These are phyloP conservation scores for Acheta domesticus DNA, from an alignment of 2,888 invertebrate species.

Conservation along the genomic window DNA sequence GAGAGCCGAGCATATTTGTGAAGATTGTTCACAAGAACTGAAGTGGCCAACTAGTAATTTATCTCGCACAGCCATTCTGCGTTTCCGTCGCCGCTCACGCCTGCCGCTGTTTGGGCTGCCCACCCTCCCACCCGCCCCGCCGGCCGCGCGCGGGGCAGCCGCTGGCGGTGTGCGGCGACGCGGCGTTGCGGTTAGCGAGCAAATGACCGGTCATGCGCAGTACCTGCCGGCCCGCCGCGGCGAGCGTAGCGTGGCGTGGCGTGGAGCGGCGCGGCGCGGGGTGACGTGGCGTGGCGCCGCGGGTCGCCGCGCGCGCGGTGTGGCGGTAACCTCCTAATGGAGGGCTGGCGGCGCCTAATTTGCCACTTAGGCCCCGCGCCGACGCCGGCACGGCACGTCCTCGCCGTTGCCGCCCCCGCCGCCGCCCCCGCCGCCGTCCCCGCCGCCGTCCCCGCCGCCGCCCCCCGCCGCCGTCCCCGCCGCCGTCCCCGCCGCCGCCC, in stretches of 20 bases:
- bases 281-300: neutral
- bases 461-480: too few species aligned
- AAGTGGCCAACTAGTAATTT: too few species aligned
- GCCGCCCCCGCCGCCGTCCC: too few species aligned
- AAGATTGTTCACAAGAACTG: too few species aligned
- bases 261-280: neutral
- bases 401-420: too few species aligned
- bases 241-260: neutral
- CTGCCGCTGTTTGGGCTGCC: neutral
- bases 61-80: too few species aligned
- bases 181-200: neutral
- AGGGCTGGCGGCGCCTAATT: slow-evolving; percentile 8
- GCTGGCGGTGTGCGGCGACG: neutral
- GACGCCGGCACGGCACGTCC: too few species aligned
- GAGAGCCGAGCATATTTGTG: too few species aligned
- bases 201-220: slow-evolving; percentile 26
- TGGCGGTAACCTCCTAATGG: neutral
- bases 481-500: too few species aligned
- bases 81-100: too few species aligned
- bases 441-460: too few species aligned
- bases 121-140: too few species aligned
- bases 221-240: neutral
- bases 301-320: neutral
- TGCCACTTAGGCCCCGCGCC: neutral
- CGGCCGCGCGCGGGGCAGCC: neutral